Evolutionary conservation across 2,797 vertebrate genomes (phyloP).

Genomic region (Sebastes steindachneri): DNA sequence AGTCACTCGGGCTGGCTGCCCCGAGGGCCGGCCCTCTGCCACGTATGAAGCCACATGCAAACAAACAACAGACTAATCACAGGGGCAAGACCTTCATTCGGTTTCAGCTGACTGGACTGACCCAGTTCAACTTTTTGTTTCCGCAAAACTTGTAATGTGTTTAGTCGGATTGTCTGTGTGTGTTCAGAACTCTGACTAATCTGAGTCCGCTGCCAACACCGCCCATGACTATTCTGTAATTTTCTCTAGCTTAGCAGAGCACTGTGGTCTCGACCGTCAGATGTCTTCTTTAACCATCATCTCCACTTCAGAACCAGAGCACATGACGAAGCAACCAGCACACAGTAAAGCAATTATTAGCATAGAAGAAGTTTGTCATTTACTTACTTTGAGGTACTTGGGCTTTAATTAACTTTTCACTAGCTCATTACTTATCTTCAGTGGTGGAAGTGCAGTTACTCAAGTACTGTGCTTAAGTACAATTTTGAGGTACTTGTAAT

Average conservation of each 20-base stretch:
- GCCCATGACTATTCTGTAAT: slow-evolving; percentile 41
- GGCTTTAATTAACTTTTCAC: neutral
- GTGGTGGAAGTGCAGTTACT: no score
- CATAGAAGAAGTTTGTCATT: slow-evolving; percentile 2
- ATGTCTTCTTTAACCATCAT: slow-evolving; percentile 15
- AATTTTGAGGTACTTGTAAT: no score
- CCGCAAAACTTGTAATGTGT: slow-evolving; percentile 32
- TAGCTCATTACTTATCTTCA: no score
- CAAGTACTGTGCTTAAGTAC: no score
- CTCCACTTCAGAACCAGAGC: slow-evolving; percentile 33
- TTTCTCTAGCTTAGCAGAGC: neutral
- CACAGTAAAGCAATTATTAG: slow-evolving; percentile 13
- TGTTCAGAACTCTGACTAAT: slow-evolving; percentile 30
- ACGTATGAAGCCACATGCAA: slow-evolving; percentile 48
- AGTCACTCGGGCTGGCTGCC: slow-evolving; percentile 60
- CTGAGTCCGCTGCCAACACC: slow-evolving; percentile 35
- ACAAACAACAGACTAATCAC: slow-evolving; percentile 69
- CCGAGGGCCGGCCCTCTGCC: slow-evolving; percentile 52
- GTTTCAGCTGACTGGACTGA: slow-evolving; percentile 56
- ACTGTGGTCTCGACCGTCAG: slow-evolving; percentile 22
- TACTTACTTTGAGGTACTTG: neutral
- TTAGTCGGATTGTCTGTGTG: slow-evolving; percentile 9
- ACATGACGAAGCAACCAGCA: slow-evolving; percentile 12
- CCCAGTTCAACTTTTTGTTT: slow-evolving; percentile 66
- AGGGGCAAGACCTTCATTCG: slow-evolving; percentile 44